Evolutionary conservation across 2,797 vertebrate genomes (phyloP).

Genomic region (Prunella strophiata): DNA sequence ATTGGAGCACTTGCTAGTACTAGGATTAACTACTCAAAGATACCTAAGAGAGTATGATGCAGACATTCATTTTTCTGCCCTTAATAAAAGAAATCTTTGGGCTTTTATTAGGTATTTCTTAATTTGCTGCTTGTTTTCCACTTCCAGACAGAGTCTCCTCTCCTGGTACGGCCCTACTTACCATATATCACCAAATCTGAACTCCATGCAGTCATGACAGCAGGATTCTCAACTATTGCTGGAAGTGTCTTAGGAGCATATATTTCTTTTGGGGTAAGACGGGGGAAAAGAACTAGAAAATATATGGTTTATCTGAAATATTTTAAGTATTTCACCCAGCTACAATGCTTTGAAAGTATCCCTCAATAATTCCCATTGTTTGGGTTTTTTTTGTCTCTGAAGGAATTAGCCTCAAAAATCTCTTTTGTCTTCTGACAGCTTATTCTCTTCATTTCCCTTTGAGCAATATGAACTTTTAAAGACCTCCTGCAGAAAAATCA

Average conservation of each 20-base stretch:
- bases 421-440: not conserved
- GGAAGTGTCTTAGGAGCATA: slow-evolving; percentile 85
- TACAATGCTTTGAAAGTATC: not conserved
- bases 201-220: slow-evolving; percentile 87
- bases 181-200: slow-evolving; percentile 82
- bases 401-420: not conserved
- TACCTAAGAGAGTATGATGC: not conserved
- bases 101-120: not conserved
- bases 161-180: slow-evolving; percentile 84
- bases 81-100: not conserved
- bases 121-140: not conserved
- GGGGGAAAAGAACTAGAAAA: not conserved
- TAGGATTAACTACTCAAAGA: not conserved
- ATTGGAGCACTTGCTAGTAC: not conserved
- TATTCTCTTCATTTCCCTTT: not conserved
- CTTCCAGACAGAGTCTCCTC: slow-evolving; percentile 82
- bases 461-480: not conserved
- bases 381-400: not conserved
- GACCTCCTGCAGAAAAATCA: not conserved
- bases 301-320: not conserved
- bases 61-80: not conserved
- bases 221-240: slow-evolving; percentile 86
- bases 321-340: not conserved
- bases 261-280: slow-evolving; percentile 88
- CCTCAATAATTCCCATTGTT: not conserved